phyloP scores from a whole-genome alignment of 2,797 vertebrate species.

The Schizothorax lantsangensis region DNA sequence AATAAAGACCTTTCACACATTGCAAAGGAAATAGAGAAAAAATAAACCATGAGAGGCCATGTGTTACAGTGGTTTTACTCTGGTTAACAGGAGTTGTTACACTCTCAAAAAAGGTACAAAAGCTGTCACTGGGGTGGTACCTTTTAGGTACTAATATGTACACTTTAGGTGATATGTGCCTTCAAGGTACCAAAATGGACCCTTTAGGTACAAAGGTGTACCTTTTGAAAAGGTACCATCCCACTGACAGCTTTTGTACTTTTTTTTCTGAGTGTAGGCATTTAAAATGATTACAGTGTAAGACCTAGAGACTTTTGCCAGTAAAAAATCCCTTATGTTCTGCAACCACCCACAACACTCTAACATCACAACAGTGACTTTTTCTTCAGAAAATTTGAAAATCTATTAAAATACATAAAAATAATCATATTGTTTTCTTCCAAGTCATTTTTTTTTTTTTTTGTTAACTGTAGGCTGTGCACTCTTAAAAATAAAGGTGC shows the following conservation, averaged over 20 bases:
- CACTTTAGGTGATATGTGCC: background rate
- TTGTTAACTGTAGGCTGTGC: background rate
- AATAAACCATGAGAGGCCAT: background rate
- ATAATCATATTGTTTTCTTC: background rate
- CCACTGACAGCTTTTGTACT: background rate
- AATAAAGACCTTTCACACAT: background rate
- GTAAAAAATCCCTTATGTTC: too few species aligned
- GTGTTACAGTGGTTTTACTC: slow-evolving; percentile 8
- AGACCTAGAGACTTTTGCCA: too few species aligned
- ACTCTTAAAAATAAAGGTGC: too few species aligned
- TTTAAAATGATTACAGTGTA: background rate
- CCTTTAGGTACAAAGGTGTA: background rate
- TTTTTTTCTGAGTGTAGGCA: background rate
- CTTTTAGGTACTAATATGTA: background rate
- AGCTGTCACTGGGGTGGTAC: background rate
- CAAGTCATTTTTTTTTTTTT: too few species aligned
- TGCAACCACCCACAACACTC: too few species aligned
- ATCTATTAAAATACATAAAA: background rate
- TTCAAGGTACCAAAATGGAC: too few species aligned
- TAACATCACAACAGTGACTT: too few species aligned
- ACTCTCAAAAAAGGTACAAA: background rate
- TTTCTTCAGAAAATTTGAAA: too few species aligned
- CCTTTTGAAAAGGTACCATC: background rate
- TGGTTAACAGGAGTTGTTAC: background rate
- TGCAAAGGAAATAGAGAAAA: background rate